phyloP scores from a whole-genome alignment of 2,797 vertebrate genomes.

The Falco cherrug region DNA sequence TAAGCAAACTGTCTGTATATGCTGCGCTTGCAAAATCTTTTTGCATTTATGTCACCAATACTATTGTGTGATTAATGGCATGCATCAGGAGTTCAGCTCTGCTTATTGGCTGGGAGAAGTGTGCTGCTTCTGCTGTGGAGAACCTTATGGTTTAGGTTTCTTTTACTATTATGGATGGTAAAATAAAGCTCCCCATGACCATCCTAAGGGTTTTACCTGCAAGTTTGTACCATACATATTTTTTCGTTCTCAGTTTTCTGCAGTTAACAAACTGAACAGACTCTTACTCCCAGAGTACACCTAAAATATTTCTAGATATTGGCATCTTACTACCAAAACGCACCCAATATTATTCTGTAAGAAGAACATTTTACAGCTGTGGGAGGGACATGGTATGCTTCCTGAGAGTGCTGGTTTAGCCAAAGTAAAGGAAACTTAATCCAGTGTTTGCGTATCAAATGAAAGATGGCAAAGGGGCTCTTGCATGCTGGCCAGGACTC shows the following conservation, averaged over 20 bases:
- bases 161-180: background rate
- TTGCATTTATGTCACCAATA: background rate
- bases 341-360: background rate
- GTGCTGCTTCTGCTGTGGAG: background rate
- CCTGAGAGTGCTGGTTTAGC: slow-evolving; percentile 20
- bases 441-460: slow-evolving; percentile 57
- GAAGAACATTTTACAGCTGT: slow-evolving; percentile 39
- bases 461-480: slow-evolving; percentile 31
- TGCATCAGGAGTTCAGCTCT: background rate
- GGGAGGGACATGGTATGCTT: background rate
- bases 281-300: background rate
- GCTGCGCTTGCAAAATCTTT: background rate
- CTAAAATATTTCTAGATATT: slow-evolving; percentile 46
- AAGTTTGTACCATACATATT: background rate
- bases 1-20: background rate
- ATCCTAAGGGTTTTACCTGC: slow-evolving; percentile 22
- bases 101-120: background rate
- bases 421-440: slow-evolving; percentile 55
- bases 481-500: background rate
- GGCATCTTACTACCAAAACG: background rate
- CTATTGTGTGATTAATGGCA: background rate
- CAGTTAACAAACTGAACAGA: slow-evolving; percentile 10
- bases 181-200: background rate
- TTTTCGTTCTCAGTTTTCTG: slow-evolving; percentile 26
- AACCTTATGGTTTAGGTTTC: background rate